Conservation (phyloP, 2,888 invertebrate genomes). For the Cheilosia soror region DNA sequence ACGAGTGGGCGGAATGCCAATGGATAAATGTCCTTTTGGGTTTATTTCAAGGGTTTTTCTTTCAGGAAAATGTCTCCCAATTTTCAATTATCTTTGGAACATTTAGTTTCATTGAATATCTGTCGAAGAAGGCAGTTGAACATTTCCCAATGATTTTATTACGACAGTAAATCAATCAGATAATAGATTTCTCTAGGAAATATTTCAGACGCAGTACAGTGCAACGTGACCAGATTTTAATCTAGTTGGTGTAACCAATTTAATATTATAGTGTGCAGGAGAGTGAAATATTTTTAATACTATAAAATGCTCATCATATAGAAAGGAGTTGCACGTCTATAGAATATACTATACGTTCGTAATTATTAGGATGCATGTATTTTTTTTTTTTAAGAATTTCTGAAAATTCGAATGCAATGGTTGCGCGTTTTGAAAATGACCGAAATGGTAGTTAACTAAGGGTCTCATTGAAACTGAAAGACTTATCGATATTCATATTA, state of each 20-base stretch:
- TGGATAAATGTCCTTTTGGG: background rate
- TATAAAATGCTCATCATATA: no score
- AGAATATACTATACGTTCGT: no score
- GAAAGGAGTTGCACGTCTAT: no score
- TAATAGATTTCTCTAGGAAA: constrained; percentile 7
- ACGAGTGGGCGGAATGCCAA: background rate
- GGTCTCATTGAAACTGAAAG: no score
- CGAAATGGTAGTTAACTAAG: no score
- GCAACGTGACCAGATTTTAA: constrained; percentile 3
- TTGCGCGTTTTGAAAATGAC: no score
- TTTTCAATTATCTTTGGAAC: constrained; percentile 69
- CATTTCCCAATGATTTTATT: constrained; percentile 58
- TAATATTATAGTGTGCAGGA: no score
- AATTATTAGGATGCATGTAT: no score
- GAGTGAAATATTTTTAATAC: no score
- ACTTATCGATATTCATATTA: no score
- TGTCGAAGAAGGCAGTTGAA: constrained; percentile 35
- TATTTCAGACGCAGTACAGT: background rate
- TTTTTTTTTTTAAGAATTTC: no score
- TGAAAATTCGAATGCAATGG: no score
- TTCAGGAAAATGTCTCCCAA: constrained; percentile 34
- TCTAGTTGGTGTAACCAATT: background rate
- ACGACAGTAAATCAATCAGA: constrained; percentile 36
- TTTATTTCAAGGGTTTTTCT: constrained; percentile 6
- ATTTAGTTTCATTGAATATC: constrained; percentile 60